Percentiles rank a stretch among this genome's conserved stretches.
These are phyloP conservation scores for Myrmophylax atrothorax DNA, from an alignment of 2,113 vertebrate species.

Conservation along the genomic window DNA sequence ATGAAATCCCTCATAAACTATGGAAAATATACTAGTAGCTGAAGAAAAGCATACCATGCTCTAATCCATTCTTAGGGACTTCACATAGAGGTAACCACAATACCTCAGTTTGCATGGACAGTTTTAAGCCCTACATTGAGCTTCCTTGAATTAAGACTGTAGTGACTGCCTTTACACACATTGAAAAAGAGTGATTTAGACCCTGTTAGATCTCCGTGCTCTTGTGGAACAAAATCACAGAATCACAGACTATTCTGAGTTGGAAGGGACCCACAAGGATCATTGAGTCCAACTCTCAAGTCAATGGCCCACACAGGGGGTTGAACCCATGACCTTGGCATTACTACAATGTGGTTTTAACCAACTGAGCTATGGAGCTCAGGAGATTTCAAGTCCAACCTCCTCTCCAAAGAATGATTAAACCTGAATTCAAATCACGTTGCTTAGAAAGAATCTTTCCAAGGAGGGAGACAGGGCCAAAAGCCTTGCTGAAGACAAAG, in stretches of 20 bases:
- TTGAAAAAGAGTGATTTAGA: neutral
- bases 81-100: neutral
- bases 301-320: no score
- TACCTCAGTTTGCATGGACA: neutral
- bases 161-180: neutral
- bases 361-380: no score
- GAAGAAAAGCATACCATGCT: neutral
- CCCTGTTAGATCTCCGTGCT: neutral
- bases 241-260: no score
- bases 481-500: neutral
- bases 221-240: neutral
- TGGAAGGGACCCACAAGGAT: no score
- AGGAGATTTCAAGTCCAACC: neutral
- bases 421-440: neutral
- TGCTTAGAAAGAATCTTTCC: neutral
- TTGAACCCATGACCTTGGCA: no score
- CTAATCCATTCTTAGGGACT: neutral
- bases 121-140: neutral
- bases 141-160: neutral
- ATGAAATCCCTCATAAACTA: neutral
- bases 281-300: no score
- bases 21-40: neutral
- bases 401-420: neutral
- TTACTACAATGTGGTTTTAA: no score
- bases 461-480: neutral